Evolutionary conservation across 2,797 vertebrate genomes (phyloP), one percentile per base, ranked within the genome.

Genomic region (Hoplostethus mediterraneus): DNA sequence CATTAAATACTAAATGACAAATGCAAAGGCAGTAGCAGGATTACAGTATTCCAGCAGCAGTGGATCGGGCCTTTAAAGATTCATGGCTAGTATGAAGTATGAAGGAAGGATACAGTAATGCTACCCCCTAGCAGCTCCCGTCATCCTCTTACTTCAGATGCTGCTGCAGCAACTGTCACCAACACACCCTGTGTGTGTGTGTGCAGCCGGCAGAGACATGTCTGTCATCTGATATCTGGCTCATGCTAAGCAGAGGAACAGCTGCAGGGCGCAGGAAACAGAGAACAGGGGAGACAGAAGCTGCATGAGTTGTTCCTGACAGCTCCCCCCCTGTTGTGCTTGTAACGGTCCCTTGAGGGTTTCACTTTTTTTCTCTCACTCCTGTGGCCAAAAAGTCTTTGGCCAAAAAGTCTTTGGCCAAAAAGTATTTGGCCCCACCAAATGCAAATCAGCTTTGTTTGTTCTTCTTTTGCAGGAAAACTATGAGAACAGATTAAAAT

Each of bases 211-310:
- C 87, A 75, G 83, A 87, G 89, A 88, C 87, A 84, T 62, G 74
- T 89, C 87, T 90, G 91, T 90, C 90, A 89, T 90, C 84, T 81
- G 83, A 88, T 86, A 88, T 92, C 91, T 92, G 88, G 85, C 85
- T 93, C 91, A 91, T 84, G 81, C 88, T 87, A 85, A 92, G 88
- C 82, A 87, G 84, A 89, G 86, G 82, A 88, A 91, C 88, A 91
- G 86, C 90, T 93, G 89, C 80, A 74, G 89, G 92, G 79, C 78
- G 83, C 78, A 81, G 87, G 82, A 89, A 89, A 90, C 77, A 55
- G 84, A 86, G 87, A 90, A 72, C 75, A 71, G 87, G 80, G 77
- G 79, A 82, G 86, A 89, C 83, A 73, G 72, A 75, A 85, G 83
- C 79, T 70, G 83, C 42, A 42, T 79, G 82, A 91, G 81, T 85